phyloP scores from a whole-genome alignment of 1,140 invertebrate species.

The Lucilia sericata region DNA sequence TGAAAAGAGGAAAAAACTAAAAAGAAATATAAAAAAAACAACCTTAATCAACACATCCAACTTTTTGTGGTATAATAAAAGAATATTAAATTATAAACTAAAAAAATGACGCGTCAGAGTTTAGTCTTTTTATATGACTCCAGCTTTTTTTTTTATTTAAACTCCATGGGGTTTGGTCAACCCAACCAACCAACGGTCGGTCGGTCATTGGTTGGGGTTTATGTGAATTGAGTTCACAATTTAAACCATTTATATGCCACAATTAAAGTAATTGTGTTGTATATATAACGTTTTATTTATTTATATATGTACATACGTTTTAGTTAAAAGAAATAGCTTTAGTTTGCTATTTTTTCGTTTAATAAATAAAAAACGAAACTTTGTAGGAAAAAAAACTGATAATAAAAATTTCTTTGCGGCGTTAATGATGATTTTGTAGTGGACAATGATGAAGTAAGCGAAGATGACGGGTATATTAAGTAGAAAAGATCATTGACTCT shows the following conservation, averaged over 20 bases:
- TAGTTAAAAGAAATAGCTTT: not conserved
- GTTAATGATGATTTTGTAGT: not conserved
- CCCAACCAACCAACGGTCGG: not conserved
- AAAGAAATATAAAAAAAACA: not conserved
- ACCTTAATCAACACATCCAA: conserved; percentile 2
- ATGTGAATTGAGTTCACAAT: conserved; percentile 4
- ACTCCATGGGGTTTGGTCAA: conserved; percentile 8
- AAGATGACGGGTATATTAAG: no score
- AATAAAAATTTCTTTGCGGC: not conserved
- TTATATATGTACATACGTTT: not conserved
- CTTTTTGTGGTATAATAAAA: not conserved
- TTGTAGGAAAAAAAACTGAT: no score
- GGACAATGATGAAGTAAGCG: no score
- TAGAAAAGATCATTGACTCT: conserved; percentile 8
- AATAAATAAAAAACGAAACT: not conserved
- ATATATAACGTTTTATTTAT: not conserved
- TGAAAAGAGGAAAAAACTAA: not conserved
- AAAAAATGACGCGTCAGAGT: conserved; percentile 9
- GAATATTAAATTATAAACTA: not conserved
- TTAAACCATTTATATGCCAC: not conserved
- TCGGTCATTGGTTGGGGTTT: not conserved
- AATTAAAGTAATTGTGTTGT: conserved; percentile 14
- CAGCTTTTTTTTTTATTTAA: not conserved
- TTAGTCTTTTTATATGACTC: not conserved
- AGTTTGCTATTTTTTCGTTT: not conserved